phyloP scores from a whole-genome alignment of 2,797 vertebrate genomes.

The Phoxinus dragarum region DNA sequence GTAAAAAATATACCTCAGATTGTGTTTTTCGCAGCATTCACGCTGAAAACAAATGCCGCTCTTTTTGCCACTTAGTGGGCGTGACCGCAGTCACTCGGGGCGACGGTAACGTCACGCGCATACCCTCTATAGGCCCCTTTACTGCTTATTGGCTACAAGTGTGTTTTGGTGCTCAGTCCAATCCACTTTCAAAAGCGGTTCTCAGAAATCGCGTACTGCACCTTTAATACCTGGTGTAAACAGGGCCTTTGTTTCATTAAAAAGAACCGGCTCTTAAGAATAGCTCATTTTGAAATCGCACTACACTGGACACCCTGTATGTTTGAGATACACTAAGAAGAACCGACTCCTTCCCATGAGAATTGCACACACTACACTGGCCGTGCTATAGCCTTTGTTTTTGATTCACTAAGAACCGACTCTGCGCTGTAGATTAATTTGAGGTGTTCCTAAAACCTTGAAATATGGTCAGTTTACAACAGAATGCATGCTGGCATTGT shows the following conservation, averaged over 20 bases:
- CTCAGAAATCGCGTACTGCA: no score
- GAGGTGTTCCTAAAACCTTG: not conserved
- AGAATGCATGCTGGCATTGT: not conserved
- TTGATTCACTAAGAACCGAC: not conserved
- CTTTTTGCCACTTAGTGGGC: no score
- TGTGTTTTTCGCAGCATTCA: no score
- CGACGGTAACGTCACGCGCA: no score
- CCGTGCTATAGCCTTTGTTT: not conserved
- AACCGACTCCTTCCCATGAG: not conserved
- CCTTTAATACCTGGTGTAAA: not conserved
- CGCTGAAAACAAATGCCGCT: no score
- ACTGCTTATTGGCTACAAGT: no score
- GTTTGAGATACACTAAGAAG: not conserved
- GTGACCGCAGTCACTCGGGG: no score
- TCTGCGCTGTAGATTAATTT: not conserved
- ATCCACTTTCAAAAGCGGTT: no score
- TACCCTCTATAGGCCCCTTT: no score
- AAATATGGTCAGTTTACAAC: not conserved
- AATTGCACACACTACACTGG: not conserved
- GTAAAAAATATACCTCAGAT: no score
- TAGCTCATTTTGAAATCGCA: not conserved
- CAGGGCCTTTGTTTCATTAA: not conserved
- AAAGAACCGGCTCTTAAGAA: not conserved
- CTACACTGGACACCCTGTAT: not conserved
- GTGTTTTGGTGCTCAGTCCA: no score